Percentiles rank a stretch among this genome's conserved stretches.
Evolutionary conservation across 2,113 vertebrate species (phyloP).

Genomic region (Brachypodius melanocephalos): DNA sequence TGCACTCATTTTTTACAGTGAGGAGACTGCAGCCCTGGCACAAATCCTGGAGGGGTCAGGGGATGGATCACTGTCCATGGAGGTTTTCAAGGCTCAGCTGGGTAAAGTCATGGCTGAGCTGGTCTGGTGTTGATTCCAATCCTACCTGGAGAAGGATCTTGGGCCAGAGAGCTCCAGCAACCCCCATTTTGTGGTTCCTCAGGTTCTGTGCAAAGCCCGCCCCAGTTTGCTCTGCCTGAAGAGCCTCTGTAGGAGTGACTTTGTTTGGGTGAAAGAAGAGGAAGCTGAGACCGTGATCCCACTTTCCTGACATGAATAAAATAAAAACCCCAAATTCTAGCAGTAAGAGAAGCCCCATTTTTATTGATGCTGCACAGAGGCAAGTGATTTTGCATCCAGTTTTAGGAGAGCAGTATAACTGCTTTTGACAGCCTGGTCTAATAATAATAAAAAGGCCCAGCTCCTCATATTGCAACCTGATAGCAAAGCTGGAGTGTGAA

Average conservation of each 20-base stretch:
- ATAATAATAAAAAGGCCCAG: conserved; percentile 57
- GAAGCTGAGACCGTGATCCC: background rate
- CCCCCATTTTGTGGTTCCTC: background rate
- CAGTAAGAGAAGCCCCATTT: background rate
- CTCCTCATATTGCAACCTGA: background rate
- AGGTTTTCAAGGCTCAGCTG: background rate
- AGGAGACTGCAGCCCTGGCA: background rate
- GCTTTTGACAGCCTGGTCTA: conserved; percentile 44
- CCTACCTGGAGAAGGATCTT: background rate
- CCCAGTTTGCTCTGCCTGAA: background rate
- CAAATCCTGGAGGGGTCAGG: rapidly evolving
- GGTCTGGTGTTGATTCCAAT: background rate
- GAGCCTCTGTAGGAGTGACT: background rate
- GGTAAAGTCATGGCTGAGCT: background rate
- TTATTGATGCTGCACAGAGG: conserved; percentile 26
- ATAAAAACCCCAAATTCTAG: background rate
- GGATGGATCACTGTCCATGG: background rate
- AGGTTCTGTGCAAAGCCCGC: background rate
- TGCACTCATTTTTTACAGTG: rapidly evolving
- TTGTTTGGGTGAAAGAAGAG: background rate
- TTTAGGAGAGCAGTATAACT: conserved; percentile 62
- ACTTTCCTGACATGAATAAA: background rate
- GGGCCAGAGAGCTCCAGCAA: background rate
- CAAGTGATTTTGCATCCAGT: conserved; percentile 45
- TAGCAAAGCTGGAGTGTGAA: conserved; percentile 38